Base-by-base conservation (phyloP, 2,113 vertebrate species). In the Caretta caretta region DNA sequence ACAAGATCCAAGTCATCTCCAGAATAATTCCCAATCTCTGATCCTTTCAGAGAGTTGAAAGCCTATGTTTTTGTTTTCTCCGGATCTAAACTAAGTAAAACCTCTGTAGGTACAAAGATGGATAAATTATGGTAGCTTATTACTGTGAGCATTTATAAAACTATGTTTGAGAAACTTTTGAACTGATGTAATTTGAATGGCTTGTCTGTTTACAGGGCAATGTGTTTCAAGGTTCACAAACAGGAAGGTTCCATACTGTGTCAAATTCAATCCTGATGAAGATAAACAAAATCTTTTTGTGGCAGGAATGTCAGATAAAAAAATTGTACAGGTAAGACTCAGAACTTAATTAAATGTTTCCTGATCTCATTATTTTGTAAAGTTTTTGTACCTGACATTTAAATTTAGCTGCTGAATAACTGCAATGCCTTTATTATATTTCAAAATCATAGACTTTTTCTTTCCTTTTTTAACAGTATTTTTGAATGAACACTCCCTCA, bases 241-340 rank as follows among this genome's bases (percentile, higher is more conserved):
- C 97, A 98, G 99, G 92, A 99, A 99, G 97, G 99, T 99, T 80
- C 99, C 99, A 8, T 99, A 99, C 82, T 99, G 99, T 95, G 99
- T 99, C 88, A 99, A 99, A 96, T 99, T 99, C 98, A 99, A 99
- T 97, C 99, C 99, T 22, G 99, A 99, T 24, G 99, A 99, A 98
- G 99, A 99, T 94, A 99, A 99, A 90, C 99, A 99, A 96, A 99
- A 98, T 97, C 99, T 99, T 50, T 99, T 99, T 94, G 99, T 99
- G 92, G 99, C 99, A 62, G 99, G 99, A 42, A 99, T 99, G 99
- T 99, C 99, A 2, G 99, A 99, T 98, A 99, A 99, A 96, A 99
- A 99, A 98, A 99, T 99, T 81, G 99, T 99, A 20, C 99, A 99
- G 98, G 99, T 99, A 98, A 98, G 96, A 80, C 31, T 93, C 89